These are phyloP conservation scores for Cephalotes varians DNA, from an alignment of 2,888 invertebrate genomes.

Conservation along the genomic window DNA sequence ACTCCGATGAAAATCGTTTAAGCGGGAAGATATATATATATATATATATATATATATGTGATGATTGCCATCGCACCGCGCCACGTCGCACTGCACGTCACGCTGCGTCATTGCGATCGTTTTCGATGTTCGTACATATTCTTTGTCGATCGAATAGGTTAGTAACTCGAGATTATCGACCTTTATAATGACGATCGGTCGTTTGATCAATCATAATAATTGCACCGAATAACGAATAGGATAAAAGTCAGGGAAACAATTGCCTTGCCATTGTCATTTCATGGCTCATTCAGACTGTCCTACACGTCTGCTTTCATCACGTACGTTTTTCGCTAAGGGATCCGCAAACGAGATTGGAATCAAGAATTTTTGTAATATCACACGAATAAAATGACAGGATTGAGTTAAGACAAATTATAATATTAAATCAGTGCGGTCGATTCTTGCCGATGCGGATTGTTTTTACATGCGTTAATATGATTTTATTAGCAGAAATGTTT, in stretches of 20 bases:
- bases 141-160: slow-evolving; percentile 69
- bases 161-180: slow-evolving; percentile 71
- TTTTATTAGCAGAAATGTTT: too few relatives aligned
- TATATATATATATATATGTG: slow-evolving; percentile 55
- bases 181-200: slow-evolving; percentile 71
- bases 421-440: too few relatives aligned
- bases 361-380: slow-evolving; percentile 49
- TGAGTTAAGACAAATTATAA: slow-evolving; percentile 31
- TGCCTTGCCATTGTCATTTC: slow-evolving; percentile 72
- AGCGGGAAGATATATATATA: not conserved
- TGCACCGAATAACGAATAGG: slow-evolving; percentile 72
- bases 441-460: too few relatives aligned
- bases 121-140: slow-evolving; percentile 70
- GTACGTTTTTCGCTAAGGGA: slow-evolving; percentile 55
- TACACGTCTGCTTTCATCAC: slow-evolving; percentile 60
- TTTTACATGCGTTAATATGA: too few relatives aligned
- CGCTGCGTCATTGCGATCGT: slow-evolving; percentile 77
- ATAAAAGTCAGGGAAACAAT: slow-evolving; percentile 83
- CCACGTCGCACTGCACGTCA: not conserved
- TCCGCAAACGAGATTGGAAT: slow-evolving; percentile 59
- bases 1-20: not conserved
- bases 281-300: slow-evolving; percentile 68
- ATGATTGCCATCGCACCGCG: slow-evolving; percentile 56
- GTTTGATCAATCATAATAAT: slow-evolving; percentile 67
- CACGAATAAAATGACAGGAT: slow-evolving; percentile 62